Base-by-base conservation (phyloP, 2,888 invertebrate species). In the Scaptomyza reducta region DNA sequence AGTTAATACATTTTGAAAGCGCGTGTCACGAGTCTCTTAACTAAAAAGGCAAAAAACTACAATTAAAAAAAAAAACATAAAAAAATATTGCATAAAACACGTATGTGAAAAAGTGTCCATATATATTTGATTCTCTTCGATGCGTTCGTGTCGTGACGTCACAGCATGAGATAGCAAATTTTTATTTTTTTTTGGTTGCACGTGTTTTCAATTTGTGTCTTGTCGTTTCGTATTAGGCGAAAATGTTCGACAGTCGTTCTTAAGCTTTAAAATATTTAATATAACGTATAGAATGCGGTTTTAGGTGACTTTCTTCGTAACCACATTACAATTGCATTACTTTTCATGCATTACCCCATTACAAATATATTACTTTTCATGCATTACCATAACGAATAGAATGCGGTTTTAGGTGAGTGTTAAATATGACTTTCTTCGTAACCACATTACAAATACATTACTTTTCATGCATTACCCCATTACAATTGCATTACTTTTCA, bases 41-140 rank as follows among this genome's bases (percentile, higher is more conserved):
- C 14, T 10, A 50, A 5, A 22, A 6, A 40, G 6, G 11, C 41
- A 18, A 35, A 35, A 31, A 27, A 27, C 6, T 1, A 27, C 2
- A 27, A 2, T 6, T 4, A 27, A 27, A 27, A 3, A 5, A 27
- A 27, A 27, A 27, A 27, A 22, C 1, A 11, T 31, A 31, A 31
- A 31, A 31, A 25, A 33, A 45, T 13, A 6, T 1, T 14, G 0
- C n/a, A 29, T 7, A 49, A 40, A 57, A 57, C 22, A 40, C 33
- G 27, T 35, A 33, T 42, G 42, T 27, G 6, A 22, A 9, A 31
- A 62, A 63, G n/a, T n/a, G n/a, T 22, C 18, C 29, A 10, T 33
- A 33, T 9, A 42, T 18, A 50, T 42, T 25, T 54, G 16, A 35
- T 16, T 13, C 3, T n/a, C 6, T 29, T 22, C 14, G 27, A n/a